Base-by-base conservation (phyloP, 2,888 invertebrate genomes). In the Lacanobia oleracea region DNA sequence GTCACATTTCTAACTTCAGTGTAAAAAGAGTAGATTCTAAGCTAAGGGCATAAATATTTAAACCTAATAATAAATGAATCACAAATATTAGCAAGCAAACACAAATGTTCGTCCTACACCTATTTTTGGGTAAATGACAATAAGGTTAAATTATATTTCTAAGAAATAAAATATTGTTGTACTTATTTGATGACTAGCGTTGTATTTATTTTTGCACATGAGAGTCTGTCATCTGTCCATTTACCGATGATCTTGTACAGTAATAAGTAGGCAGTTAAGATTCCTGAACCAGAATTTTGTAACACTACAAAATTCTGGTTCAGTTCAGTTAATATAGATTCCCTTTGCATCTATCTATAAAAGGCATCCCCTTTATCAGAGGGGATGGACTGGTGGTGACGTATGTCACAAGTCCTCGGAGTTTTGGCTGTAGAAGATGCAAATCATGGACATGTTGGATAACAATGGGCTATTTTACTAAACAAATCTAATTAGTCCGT, bases 21-120 rank as follows among this genome's bases (percentile, higher is more conserved):
- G 27, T 27, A 27, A 27, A 27, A 16, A 18, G 1, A 48, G 7
- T 18, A 48, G n/a, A 50, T 1, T 18, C 50, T 50, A 50, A 50
- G n/a, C n/a, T 8, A n/a, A 7, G n/a, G 50, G 50, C 5, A 45
- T 16, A 45, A 18, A 77, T 76, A 50, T 77, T 72, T 61, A 54
- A 54, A 53, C 10, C 27, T 27, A 33, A 33, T 9, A 27, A n/a
- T 66, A 75, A 73, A 82, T 68, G 67, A 71, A 80, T 64, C 21
- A 72, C 54, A 82, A 80, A 83, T 56, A 78, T 79, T 80, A 63
- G 65, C 59, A 16, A 51, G 21, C 66, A 80, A 78, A 77, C 64
- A 74, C 50, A 54, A 61, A 57, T 61, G 51, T 71, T 69, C 54
- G 45, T 71, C 57, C 40, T 65, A 67, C 65, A 51, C 21, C 53